Percentiles rank a stretch among this genome's conserved stretches.
Conservation (phyloP, 1,140 invertebrate species). For the fruit fly (Drosophila melanogaster) region Release_6_plus_ISO1_MT NC_004354.4:14967001-14967500, state of each 20-base stretch:
- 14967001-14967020: conserved; percentile 49
- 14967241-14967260: background rate
- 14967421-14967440: too few species aligned
- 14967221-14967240: too few species aligned
- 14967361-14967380: too few species aligned
- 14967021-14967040: conserved; percentile 78
- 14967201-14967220: conserved; percentile 3
- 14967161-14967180: conserved; percentile 44
- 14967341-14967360: too few species aligned
- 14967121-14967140: conserved; percentile 47
- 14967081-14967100: conserved; percentile 1
- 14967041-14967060: conserved; percentile 5
- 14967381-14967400: too few species aligned
- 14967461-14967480: background rate
- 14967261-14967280: too few species aligned
- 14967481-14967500: background rate
- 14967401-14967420: too few species aligned
- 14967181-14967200: conserved; percentile 47
- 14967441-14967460: too few species aligned
- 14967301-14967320: too few species aligned
- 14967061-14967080: background rate
- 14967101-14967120: background rate
- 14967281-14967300: too few species aligned
- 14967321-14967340: too few species aligned
- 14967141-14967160: conserved; percentile 64